Conservation (phyloP, 2,797 vertebrate genomes). For the Aythya fuligula region DNA sequence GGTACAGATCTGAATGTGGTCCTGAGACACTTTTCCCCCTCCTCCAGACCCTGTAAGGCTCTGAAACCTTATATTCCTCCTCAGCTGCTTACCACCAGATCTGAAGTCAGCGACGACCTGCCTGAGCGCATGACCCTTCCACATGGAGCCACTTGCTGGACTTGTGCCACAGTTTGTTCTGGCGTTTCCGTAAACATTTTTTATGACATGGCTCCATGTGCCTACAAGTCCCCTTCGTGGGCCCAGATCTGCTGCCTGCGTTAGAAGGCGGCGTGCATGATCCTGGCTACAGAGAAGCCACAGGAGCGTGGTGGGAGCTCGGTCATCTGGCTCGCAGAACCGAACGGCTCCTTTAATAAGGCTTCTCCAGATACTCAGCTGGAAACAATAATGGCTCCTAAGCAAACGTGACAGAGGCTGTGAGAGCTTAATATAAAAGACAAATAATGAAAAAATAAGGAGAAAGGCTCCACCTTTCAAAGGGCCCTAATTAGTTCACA, state of each 20-base stretch:
- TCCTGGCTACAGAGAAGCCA: slow-evolving; percentile 19
- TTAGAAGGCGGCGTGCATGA: background rate
- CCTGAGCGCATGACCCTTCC: background rate
- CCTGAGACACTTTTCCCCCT: background rate
- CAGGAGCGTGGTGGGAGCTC: background rate
- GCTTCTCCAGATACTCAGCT: slow-evolving; percentile 64
- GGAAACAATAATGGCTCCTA: slow-evolving; percentile 72
- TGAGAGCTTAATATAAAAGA: slow-evolving; percentile 72
- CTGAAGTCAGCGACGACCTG: background rate
- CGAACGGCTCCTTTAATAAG: slow-evolving; percentile 69
- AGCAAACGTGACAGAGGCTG: slow-evolving; percentile 72
- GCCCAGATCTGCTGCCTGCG: background rate
- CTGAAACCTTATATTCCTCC: background rate
- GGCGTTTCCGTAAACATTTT: background rate
- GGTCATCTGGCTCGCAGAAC: slow-evolving; percentile 70
- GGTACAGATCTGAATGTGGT: background rate
- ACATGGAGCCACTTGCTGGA: background rate
- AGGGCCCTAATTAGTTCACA: slow-evolving; percentile 63
- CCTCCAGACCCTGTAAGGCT: background rate
- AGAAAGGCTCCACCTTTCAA: slow-evolving; percentile 72
- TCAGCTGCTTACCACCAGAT: background rate
- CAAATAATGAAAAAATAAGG: slow-evolving; percentile 58
- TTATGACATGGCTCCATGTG: background rate
- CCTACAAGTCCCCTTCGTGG: background rate
- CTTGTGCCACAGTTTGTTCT: background rate